phyloP scores from a whole-genome alignment of 2,888 invertebrate species.

The Cryptocephalus moraei region DNA sequence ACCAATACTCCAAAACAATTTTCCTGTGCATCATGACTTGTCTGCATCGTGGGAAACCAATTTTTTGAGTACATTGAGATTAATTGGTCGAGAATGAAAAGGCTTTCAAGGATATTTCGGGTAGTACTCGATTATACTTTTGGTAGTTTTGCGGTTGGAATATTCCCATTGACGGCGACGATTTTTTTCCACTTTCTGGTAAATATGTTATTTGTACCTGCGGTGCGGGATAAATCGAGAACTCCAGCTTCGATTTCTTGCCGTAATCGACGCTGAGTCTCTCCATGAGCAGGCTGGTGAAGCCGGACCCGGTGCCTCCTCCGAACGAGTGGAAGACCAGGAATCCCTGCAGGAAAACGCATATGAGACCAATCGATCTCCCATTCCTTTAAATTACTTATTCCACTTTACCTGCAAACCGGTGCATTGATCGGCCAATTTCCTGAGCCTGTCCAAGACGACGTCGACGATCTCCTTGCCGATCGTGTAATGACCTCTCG shows the following conservation, averaged over 20 bases:
- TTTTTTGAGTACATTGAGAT: no score
- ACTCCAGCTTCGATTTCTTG: constrained; percentile 87
- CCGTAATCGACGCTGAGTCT: constrained; percentile 85
- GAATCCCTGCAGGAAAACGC: constrained; percentile 53
- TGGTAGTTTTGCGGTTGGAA: no score
- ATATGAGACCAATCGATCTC: neutral
- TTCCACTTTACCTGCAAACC: constrained; percentile 40
- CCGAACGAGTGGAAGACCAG: constrained; percentile 90
- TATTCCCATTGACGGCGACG: no score
- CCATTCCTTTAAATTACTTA: neutral
- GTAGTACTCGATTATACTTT: no score
- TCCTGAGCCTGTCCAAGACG: constrained; percentile 59
- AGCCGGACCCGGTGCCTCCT: constrained; percentile 85
- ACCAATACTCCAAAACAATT: no score
- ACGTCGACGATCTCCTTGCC: constrained; percentile 66
- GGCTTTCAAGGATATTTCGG: no score
- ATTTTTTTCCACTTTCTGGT: no score
- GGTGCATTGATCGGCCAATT: constrained; percentile 53
- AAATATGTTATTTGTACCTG: constrained; percentile 50
- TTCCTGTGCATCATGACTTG: no score
- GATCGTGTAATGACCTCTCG: constrained; percentile 69
- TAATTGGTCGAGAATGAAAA: no score
- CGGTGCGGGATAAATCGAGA: constrained; percentile 91
- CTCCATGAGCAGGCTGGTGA: constrained; percentile 88
- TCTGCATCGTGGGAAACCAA: no score